phyloP scores from a whole-genome alignment of 2,113 vertebrate species.

The Cynopterus brachyotis region DNA sequence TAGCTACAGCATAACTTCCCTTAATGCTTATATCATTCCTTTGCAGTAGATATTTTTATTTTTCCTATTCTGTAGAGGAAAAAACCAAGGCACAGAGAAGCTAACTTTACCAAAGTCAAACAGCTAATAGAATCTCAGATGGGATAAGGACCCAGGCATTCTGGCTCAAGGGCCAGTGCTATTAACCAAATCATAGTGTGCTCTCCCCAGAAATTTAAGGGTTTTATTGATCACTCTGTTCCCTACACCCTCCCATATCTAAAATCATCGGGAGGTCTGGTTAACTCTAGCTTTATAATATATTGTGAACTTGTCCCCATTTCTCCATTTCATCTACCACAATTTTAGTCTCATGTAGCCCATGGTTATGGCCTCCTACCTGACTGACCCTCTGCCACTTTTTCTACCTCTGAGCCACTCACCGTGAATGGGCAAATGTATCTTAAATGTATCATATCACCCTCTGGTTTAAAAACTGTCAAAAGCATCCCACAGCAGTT shows the following conservation, averaged over 20 bases:
- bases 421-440: neutral
- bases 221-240: neutral
- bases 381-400: neutral
- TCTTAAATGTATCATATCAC: neutral
- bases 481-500: no score
- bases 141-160: neutral
- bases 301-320: neutral
- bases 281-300: neutral
- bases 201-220: neutral
- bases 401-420: neutral
- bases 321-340: neutral
- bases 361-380: neutral
- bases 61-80: neutral
- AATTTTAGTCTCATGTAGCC: no score
- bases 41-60: neutral
- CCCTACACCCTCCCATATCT: neutral
- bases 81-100: neutral
- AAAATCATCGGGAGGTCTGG: neutral
- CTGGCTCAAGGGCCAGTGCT: neutral
- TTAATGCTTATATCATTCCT: neutral
- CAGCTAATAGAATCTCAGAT: neutral
- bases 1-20: neutral
- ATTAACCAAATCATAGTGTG: neutral
- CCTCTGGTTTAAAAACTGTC: neutral
- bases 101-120: neutral